Percentiles rank a stretch among this genome's conserved stretches.
Conservation (phyloP, 2,797 vertebrate species). For the Columba guinea region DNA sequence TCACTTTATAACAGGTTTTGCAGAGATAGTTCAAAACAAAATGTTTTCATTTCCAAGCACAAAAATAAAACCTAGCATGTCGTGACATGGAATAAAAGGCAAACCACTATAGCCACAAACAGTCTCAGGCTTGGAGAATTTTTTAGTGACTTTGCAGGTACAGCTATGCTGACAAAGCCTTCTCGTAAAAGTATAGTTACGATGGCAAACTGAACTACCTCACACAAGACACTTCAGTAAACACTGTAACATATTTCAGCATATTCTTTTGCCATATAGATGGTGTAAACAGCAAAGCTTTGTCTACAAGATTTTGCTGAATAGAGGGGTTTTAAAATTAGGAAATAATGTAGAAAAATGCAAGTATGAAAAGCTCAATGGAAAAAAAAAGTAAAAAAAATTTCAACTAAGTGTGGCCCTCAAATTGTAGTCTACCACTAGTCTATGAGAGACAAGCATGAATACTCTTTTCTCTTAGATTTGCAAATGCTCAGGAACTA, state of each 20-base stretch:
- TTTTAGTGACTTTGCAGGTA: not conserved
- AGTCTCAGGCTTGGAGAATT: not conserved
- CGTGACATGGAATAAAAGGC: not conserved
- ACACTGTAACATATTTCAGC: not conserved
- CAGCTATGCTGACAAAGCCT: not conserved
- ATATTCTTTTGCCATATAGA: not conserved
- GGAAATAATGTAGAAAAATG: not conserved
- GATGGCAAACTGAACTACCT: not conserved
- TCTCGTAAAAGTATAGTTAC: not conserved
- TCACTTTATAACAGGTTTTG: not conserved
- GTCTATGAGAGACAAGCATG: not conserved
- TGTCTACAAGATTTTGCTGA: not conserved
- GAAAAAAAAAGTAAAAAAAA: not conserved
- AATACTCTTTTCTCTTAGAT: not conserved
- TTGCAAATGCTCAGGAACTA: not conserved
- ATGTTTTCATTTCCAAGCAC: not conserved
- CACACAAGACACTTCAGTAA: not conserved
- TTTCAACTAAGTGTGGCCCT: rapidly evolving
- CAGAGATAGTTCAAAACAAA: not conserved
- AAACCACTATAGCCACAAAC: not conserved
- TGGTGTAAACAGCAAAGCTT: not conserved
- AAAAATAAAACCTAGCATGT: not conserved
- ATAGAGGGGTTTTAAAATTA: not conserved
- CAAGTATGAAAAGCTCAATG: not conserved
- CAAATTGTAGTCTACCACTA: not conserved